phyloP scores from a whole-genome alignment of 2,888 invertebrate genomes.

The Ennomos fuscantarius region DNA sequence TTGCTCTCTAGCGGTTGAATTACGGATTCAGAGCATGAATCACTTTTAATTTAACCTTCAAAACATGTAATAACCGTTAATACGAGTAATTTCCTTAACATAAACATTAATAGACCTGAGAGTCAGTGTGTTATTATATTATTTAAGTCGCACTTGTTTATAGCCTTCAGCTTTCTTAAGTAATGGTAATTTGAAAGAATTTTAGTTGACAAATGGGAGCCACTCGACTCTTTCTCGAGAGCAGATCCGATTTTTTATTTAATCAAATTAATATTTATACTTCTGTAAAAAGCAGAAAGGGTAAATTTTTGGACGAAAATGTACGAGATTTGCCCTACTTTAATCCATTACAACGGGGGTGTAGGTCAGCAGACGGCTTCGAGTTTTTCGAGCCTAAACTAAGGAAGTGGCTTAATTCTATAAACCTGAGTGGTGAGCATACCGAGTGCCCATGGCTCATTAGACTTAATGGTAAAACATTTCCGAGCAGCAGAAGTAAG shows the following conservation, averaged over 20 bases:
- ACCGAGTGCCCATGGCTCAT: slow-evolving; percentile 16
- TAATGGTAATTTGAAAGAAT: too few relatives aligned
- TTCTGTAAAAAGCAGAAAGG: too few relatives aligned
- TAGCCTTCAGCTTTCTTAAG: neutral
- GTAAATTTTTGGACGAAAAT: too few relatives aligned
- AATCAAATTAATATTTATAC: too few relatives aligned
- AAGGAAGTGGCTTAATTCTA: neutral
- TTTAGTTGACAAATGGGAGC: too few relatives aligned
- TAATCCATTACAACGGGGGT: too few relatives aligned
- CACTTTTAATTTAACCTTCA: slow-evolving; percentile 27
- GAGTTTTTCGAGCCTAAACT: too few relatives aligned
- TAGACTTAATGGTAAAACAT: slow-evolving; percentile 20
- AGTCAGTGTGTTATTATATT: neutral
- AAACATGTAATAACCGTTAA: slow-evolving; percentile 30
- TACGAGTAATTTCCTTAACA: slow-evolving; percentile 28
- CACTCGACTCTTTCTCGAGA: too few relatives aligned
- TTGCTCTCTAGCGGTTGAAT: slow-evolving; percentile 31
- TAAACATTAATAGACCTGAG: slow-evolving; percentile 21
- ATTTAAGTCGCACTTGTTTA: slow-evolving; percentile 3
- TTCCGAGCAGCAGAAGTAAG: slow-evolving; percentile 13
- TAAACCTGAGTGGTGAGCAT: neutral
- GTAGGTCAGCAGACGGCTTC: too few relatives aligned
- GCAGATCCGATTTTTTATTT: too few relatives aligned
- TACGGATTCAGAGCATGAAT: slow-evolving; percentile 35
- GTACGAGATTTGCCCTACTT: too few relatives aligned